These are phyloP conservation scores for Rhabdomys pumilio DNA, from an alignment of 2,797 vertebrate species.

Conservation along the genomic window DNA sequence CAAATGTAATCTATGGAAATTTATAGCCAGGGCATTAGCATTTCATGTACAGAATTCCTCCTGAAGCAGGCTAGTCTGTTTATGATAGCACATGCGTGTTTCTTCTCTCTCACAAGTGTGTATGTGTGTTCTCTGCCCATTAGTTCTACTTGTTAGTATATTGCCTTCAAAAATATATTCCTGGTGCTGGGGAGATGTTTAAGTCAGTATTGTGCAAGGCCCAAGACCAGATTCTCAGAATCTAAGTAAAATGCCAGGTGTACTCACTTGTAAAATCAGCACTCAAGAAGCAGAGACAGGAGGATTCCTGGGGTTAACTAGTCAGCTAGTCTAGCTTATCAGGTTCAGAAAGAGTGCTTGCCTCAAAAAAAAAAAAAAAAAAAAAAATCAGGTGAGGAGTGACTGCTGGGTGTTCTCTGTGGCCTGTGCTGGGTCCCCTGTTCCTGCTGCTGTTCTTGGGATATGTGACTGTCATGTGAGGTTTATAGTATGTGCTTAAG, in stretches of 20 bases:
- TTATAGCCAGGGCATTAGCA: constrained; percentile 2
- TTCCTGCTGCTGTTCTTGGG: neutral
- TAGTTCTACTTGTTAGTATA: neutral
- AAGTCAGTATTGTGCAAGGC: neutral
- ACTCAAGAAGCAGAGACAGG: neutral
- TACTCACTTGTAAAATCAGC: neutral
- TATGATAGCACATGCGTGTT: neutral
- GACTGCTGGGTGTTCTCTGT: neutral
- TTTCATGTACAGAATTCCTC: neutral
- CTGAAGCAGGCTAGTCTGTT: neutral
- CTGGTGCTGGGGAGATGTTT: neutral
- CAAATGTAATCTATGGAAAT: constrained; percentile 31
- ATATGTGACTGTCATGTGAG: neutral
- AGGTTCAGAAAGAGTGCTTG: neutral
- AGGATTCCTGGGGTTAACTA: neutral
- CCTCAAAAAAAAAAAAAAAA: neutral
- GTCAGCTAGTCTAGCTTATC: neutral
- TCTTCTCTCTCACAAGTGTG: neutral
- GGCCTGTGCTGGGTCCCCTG: neutral
- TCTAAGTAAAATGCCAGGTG: neutral
- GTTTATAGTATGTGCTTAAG: neutral
- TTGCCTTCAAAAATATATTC: neutral
- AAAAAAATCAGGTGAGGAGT: neutral
- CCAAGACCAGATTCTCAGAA: neutral
- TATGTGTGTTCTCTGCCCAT: neutral